phyloP scores from a whole-genome alignment of 1,140 invertebrate genomes.

The Tetragonula clypearis region DNA sequence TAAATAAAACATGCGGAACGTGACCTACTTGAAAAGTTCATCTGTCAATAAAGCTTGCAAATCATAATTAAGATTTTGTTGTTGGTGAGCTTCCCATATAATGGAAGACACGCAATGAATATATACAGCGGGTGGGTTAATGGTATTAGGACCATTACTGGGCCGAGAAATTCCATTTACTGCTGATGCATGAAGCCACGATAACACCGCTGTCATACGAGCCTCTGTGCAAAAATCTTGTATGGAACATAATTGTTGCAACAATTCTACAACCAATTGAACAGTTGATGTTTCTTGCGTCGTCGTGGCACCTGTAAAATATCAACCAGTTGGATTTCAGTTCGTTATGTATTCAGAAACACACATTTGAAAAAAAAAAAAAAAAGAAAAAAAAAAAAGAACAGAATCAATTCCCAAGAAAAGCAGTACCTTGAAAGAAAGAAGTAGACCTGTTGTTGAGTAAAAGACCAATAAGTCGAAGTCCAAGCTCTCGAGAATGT shows the following conservation, averaged over 20 bases:
- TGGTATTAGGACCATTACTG: slow-evolving; percentile 65
- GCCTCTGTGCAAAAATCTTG: slow-evolving; percentile 81
- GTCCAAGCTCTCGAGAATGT: slow-evolving; percentile 83
- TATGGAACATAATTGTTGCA: slow-evolving; percentile 88
- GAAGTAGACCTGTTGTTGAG: slow-evolving; percentile 82
- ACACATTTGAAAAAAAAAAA: neutral
- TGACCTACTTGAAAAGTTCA: slow-evolving; percentile 85
- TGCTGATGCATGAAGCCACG: slow-evolving; percentile 85
- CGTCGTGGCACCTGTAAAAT: slow-evolving; percentile 67
- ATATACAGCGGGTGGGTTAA: slow-evolving; percentile 82
- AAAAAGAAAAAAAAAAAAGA: neutral
- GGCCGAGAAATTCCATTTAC: slow-evolving; percentile 70
- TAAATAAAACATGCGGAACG: neutral
- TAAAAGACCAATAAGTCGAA: slow-evolving; percentile 83
- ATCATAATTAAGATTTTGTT: slow-evolving; percentile 83
- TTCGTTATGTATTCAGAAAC: neutral
- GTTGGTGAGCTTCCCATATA: slow-evolving; percentile 89
- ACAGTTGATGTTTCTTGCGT: slow-evolving; percentile 80
- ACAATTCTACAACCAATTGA: slow-evolving; percentile 90
- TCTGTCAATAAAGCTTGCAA: slow-evolving; percentile 85
- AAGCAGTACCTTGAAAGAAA: slow-evolving; percentile 72
- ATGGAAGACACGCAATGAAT: slow-evolving; percentile 90
- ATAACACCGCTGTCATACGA: slow-evolving; percentile 83
- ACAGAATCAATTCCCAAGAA: neutral
- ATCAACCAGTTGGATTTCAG: neutral